phyloP scores from a whole-genome alignment of 2,888 invertebrate species.

The Hemithea aestivaria region DNA sequence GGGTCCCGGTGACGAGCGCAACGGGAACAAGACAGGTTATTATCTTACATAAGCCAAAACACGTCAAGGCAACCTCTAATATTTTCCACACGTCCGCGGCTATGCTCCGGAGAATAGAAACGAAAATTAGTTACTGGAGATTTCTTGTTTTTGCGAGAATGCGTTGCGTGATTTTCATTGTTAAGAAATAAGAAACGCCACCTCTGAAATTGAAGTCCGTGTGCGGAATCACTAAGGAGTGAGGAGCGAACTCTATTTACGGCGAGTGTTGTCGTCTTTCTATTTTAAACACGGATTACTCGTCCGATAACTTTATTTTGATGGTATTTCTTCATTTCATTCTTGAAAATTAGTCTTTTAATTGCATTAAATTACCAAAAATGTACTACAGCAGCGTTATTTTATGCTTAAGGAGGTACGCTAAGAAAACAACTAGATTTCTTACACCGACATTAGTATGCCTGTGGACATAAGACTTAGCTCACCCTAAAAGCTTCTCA shows the following conservation, averaged over 20 bases:
- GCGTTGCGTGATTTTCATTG: constrained; percentile 75
- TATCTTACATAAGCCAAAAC: constrained; percentile 68
- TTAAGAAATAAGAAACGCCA: constrained; percentile 70
- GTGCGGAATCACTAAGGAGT: constrained; percentile 58
- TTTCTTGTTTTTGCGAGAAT: constrained; percentile 70
- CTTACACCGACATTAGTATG: too few species aligned
- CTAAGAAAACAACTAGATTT: too few species aligned
- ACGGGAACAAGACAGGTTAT: constrained; percentile 74
- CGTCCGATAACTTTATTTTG: too few species aligned
- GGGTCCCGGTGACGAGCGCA: constrained; percentile 50
- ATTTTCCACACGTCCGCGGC: constrained; percentile 76
- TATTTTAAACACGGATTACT: constrained; percentile 15
- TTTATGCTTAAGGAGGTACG: too few species aligned
- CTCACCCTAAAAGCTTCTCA: too few species aligned
- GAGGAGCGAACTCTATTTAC: constrained; percentile 36
- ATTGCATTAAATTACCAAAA: too few species aligned
- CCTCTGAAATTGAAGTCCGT: constrained; percentile 72
- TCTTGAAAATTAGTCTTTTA: too few species aligned
- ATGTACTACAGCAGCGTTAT: too few species aligned
- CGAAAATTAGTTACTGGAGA: constrained; percentile 77
- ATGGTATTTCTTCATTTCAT: too few species aligned
- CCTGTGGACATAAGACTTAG: too few species aligned
- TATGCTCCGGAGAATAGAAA: constrained; percentile 72
- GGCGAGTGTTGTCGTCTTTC: constrained; percentile 20
- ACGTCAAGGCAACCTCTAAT: constrained; percentile 64